A percentile compares a stretch with the other conserved stretches of the same genome.
Evolutionary conservation across 2,113 vertebrate genomes (phyloP).

Genomic region (Engraulis encrasicolus): DNA sequence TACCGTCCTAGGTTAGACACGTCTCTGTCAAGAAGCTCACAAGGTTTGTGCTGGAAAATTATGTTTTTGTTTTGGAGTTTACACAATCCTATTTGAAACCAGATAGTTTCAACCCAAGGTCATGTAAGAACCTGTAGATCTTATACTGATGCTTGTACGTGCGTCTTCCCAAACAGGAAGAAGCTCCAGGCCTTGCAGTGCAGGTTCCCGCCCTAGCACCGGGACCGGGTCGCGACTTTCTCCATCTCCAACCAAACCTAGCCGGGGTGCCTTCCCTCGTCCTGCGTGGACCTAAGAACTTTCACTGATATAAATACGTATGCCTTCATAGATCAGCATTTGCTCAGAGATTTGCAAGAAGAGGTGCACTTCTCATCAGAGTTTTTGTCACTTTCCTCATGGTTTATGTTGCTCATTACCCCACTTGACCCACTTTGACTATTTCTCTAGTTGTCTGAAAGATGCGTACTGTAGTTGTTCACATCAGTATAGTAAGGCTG

Average conservation of each 20-base stretch:
- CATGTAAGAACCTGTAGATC: too few relatives aligned
- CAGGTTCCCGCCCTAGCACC: slow-evolving; percentile 68
- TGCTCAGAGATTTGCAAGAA: neutral
- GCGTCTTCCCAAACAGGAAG: slow-evolving; percentile 65
- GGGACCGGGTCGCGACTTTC: slow-evolving; percentile 59
- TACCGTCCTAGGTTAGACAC: slow-evolving; percentile 47
- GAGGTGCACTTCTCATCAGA: neutral
- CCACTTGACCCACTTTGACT: neutral
- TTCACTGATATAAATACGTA: neutral
- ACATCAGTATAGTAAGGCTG: neutral
- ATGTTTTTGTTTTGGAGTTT: neutral
- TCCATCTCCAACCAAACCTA: slow-evolving; percentile 66
- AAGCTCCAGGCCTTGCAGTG: slow-evolving; percentile 67
- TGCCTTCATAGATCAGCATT: neutral
- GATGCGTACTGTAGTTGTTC: neutral
- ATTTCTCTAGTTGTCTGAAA: neutral
- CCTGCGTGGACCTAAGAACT: slow-evolving; percentile 80
- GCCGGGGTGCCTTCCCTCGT: slow-evolving; percentile 64
- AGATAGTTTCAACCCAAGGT: too few relatives aligned
- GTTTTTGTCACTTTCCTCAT: neutral
- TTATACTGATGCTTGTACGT: neutral
- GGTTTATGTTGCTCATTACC: neutral
- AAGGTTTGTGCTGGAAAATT: neutral
- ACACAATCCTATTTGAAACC: too few relatives aligned
- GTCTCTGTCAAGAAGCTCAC: neutral